phyloP scores from a whole-genome alignment of 2,113 vertebrate genomes.

The Dicrurus megarhynchus region DNA sequence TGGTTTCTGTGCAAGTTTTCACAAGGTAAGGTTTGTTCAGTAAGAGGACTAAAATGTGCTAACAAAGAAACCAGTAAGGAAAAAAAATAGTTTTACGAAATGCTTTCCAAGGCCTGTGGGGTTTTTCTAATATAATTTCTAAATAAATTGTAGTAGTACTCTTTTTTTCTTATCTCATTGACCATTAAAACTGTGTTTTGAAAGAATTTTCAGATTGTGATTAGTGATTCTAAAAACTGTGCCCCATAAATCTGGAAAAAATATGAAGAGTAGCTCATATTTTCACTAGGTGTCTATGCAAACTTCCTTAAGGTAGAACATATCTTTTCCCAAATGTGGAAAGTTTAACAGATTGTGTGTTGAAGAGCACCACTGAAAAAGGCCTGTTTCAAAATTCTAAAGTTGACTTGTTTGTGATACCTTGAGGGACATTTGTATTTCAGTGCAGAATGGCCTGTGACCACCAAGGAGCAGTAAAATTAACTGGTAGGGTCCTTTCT shows the following conservation, averaged over 20 bases:
- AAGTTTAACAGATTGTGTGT: neutral
- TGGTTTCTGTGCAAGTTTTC: neutral
- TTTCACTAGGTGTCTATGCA: neutral
- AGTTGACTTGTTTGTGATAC: neutral
- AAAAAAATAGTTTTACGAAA: neutral
- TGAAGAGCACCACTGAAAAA: neutral
- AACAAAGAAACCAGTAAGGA: neutral
- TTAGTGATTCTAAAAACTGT: neutral
- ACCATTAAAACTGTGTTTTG: neutral
- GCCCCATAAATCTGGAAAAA: neutral
- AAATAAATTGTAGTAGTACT: neutral
- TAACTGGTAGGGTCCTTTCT: neutral
- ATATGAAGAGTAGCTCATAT: neutral
- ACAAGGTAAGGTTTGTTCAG: neutral
- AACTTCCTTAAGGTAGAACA: neutral
- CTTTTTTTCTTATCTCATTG: neutral
- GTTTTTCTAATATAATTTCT: neutral
- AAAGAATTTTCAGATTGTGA: neutral
- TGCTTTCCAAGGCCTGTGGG: neutral
- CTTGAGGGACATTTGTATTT: neutral
- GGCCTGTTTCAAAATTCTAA: neutral
- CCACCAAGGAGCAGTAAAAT: neutral
- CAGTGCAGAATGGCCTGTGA: neutral
- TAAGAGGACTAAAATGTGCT: neutral
- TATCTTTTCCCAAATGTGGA: neutral